Conservation (phyloP, 1,140 invertebrate species). For the Drosophila nasuta region DNA sequence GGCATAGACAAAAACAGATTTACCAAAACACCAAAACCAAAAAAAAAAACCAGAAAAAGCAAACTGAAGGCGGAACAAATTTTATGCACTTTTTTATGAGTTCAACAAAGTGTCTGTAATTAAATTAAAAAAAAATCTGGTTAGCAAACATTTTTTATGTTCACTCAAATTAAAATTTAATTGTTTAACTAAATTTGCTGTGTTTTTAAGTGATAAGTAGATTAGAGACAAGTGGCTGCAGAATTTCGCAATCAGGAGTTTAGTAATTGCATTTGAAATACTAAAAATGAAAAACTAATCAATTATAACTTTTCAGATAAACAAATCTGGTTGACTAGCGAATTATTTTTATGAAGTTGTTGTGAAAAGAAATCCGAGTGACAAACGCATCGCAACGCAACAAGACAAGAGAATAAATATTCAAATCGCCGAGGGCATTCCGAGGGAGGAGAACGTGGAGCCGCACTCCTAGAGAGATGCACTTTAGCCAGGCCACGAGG, state of each 20-base stretch:
- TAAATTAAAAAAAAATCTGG: constrained; percentile 71
- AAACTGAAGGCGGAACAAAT: constrained; percentile 49
- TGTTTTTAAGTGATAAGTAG: constrained; percentile 15
- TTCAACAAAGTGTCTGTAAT: constrained; percentile 73
- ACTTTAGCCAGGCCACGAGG: constrained; percentile 66
- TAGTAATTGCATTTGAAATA: background rate
- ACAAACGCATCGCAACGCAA: constrained; percentile 7
- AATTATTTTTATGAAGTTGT: background rate
- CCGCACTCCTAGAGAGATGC: constrained; percentile 55
- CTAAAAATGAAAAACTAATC: constrained; percentile 11
- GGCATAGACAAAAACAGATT: constrained; percentile 67
- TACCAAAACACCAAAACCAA: constrained; percentile 35
- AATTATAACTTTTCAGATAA: constrained; percentile 4
- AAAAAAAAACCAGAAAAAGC: constrained; percentile 19
- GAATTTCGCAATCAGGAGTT: background rate
- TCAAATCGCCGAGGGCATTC: constrained; percentile 16
- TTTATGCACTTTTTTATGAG: constrained; percentile 78
- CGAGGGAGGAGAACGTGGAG: constrained; percentile 2
- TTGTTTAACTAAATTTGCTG: constrained; percentile 30
- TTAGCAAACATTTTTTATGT: constrained; percentile 42
- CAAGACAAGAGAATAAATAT: background rate
- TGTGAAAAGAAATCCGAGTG: constrained; percentile 28
- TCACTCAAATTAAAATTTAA: constrained; percentile 63
- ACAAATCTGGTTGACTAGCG: background rate
- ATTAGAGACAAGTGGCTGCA: constrained; percentile 10